Percentiles rank a stretch among this genome's conserved stretches.
phyloP scores from a whole-genome alignment of 2,113 vertebrate genomes.

The Bambusicola thoracicus region DNA sequence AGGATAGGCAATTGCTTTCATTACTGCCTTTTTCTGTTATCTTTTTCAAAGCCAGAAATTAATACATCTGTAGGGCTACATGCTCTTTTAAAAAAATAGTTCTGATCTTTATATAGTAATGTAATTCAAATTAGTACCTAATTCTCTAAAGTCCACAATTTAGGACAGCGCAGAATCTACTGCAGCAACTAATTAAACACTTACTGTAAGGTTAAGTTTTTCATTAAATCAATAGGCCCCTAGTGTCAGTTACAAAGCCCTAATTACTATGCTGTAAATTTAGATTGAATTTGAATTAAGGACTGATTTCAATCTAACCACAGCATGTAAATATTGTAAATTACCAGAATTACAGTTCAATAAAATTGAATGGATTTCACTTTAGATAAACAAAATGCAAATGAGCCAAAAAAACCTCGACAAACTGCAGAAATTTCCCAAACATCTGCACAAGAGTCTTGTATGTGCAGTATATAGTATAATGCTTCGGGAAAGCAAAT shows the following conservation, averaged over 20 bases:
- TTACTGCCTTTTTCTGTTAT: constrained; percentile 57
- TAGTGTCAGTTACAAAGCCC: constrained; percentile 85
- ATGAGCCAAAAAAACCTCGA: constrained; percentile 26
- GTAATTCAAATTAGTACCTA: constrained; percentile 84
- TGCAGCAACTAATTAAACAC: constrained; percentile 86
- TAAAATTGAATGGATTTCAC: constrained; percentile 85
- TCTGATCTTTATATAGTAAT: constrained; percentile 80
- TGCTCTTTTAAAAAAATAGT: constrained; percentile 69
- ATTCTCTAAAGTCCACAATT: constrained; percentile 85
- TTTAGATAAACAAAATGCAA: constrained; percentile 83
- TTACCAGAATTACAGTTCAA: constrained; percentile 88
- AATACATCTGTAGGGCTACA: constrained; percentile 75
- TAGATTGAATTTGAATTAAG: constrained; percentile 90
- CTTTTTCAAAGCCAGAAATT: constrained; percentile 73
- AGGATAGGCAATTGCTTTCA: constrained; percentile 59
- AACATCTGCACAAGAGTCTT: constrained; percentile 60
- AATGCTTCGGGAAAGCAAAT: constrained; percentile 46
- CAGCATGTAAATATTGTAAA: constrained; percentile 88
- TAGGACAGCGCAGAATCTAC: constrained; percentile 79
- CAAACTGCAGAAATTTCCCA: constrained; percentile 63
- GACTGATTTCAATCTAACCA: constrained; percentile 84
- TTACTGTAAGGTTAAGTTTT: constrained; percentile 88
- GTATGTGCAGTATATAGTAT: background rate
- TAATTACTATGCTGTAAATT: constrained; percentile 89
- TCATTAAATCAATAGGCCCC: constrained; percentile 89